Evolutionary conservation across 2,888 invertebrate genomes (phyloP).

Genomic region (Drosophila lacicola): DNA sequence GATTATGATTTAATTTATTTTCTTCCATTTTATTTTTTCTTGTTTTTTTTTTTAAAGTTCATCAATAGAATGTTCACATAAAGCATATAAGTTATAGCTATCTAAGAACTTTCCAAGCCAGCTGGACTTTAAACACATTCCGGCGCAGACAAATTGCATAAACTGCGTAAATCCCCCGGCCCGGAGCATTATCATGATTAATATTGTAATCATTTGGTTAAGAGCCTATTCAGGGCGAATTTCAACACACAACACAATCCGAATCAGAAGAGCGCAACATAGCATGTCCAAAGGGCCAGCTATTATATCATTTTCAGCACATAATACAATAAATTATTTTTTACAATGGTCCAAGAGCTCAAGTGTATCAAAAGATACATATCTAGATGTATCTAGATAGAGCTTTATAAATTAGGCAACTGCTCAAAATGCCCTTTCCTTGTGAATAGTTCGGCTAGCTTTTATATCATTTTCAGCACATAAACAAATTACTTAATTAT

Average conservation of each 20-base stretch:
- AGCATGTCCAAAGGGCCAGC: conserved; percentile 28
- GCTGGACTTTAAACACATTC: conserved; percentile 32
- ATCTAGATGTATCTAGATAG: conserved; percentile 28
- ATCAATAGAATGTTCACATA: conserved; percentile 22
- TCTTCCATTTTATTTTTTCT: background rate
- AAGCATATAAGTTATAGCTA: conserved; percentile 23
- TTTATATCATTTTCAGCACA: conserved; percentile 1
- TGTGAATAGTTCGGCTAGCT: background rate
- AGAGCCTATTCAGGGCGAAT: conserved; percentile 42
- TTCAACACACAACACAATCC: conserved; percentile 51
- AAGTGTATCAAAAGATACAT: conserved; percentile 45
- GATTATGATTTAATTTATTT: conserved; percentile 28
- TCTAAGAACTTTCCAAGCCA: conserved; percentile 19
- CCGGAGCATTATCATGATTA: conserved; percentile 53
- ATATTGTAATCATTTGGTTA: conserved; percentile 49
- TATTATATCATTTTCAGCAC: conserved; percentile 70
- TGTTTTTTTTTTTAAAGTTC: conserved; percentile 9
- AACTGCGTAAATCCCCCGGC: conserved; percentile 44
- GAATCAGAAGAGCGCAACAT: conserved; percentile 2
- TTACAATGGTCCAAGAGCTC: conserved; percentile 42
- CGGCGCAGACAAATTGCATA: conserved; percentile 51
- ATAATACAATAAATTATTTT: conserved; percentile 72
- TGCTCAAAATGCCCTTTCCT: conserved; percentile 1
- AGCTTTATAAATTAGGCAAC: conserved; percentile 7
- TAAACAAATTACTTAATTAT: too few relatives aligned